Evolutionary conservation across 2,797 vertebrate species (phyloP).

Genomic region (Rachycentron canadum): DNA sequence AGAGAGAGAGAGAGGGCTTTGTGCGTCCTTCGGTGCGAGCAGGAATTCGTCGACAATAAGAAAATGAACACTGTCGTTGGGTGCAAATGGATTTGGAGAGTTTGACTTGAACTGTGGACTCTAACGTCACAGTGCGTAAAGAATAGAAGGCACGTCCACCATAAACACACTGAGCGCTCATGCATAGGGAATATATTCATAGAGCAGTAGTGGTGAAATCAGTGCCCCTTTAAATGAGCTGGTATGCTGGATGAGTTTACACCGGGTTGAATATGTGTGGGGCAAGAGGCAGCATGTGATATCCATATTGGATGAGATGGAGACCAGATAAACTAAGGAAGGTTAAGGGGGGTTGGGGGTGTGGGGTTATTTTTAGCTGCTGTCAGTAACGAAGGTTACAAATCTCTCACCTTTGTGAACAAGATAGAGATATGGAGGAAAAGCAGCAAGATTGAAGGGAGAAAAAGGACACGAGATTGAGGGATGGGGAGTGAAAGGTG

Average conservation of each 20-base stretch:
- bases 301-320: slow-evolving; percentile 71
- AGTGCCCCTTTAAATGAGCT: slow-evolving; percentile 77
- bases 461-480: slow-evolving; percentile 44
- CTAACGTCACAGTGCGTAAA: slow-evolving; percentile 33
- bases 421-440: slow-evolving; percentile 36
- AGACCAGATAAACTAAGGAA: slow-evolving; percentile 64
- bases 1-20: slow-evolving; percentile 28
- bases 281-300: slow-evolving; percentile 55
- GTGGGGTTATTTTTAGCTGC: slow-evolving; percentile 69
- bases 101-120: slow-evolving; percentile 54
- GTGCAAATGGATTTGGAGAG: slow-evolving; percentile 50
- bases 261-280: slow-evolving; percentile 55
- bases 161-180: slow-evolving; percentile 58
- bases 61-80: slow-evolving; percentile 52
- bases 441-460: slow-evolving; percentile 28
- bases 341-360: not conserved
- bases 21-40: slow-evolving; percentile 36
- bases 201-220: slow-evolving; percentile 69
- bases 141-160: slow-evolving; percentile 27
- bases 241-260: slow-evolving; percentile 67
- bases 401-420: slow-evolving; percentile 66
- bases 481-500: slow-evolving; percentile 21
- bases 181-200: slow-evolving; percentile 71
- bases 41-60: slow-evolving; percentile 48
- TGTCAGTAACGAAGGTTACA: slow-evolving; percentile 71